These are phyloP conservation scores for Calliopum simillimum DNA, from an alignment of 2,888 invertebrate species.

Conservation along the genomic window DNA sequence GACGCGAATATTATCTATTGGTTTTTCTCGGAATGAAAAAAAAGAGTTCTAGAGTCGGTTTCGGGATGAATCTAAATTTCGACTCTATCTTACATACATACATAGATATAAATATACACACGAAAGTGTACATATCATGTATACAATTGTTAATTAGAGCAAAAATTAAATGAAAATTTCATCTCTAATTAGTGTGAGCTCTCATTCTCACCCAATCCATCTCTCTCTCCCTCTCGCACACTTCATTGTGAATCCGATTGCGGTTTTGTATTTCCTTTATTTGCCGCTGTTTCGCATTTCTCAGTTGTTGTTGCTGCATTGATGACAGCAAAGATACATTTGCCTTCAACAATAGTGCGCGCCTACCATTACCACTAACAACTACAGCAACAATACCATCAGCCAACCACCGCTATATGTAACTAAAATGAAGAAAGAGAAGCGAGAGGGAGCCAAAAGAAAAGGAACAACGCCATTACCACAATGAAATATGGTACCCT, in stretches of 20 bases:
- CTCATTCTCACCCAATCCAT: too few relatives aligned
- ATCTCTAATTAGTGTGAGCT: too few relatives aligned
- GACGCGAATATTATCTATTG: too few relatives aligned
- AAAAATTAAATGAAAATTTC: too few relatives aligned
- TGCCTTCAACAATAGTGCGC: background rate
- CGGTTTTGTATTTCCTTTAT: background rate
- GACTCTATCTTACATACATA: too few relatives aligned
- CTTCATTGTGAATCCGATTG: background rate
- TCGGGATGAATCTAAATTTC: too few relatives aligned
- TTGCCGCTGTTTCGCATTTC: background rate
- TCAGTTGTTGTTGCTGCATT: background rate
- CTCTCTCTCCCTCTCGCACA: too few relatives aligned
- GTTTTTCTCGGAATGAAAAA: too few relatives aligned
- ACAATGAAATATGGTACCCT: conserved; percentile 22
- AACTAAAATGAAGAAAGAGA: background rate
- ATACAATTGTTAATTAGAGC: too few relatives aligned
- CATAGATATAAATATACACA: too few relatives aligned
- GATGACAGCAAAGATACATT: conserved; percentile 7
- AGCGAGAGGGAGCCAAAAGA: background rate
- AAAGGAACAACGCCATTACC: background rate
- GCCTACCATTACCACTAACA: background rate
- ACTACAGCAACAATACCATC: background rate
- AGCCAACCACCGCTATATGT: background rate
- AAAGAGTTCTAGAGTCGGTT: too few relatives aligned
- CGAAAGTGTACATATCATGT: too few relatives aligned